These are phyloP conservation scores for Helicoverpa zea DNA, from an alignment of 1,140 invertebrate species.

Conservation along the genomic window DNA sequence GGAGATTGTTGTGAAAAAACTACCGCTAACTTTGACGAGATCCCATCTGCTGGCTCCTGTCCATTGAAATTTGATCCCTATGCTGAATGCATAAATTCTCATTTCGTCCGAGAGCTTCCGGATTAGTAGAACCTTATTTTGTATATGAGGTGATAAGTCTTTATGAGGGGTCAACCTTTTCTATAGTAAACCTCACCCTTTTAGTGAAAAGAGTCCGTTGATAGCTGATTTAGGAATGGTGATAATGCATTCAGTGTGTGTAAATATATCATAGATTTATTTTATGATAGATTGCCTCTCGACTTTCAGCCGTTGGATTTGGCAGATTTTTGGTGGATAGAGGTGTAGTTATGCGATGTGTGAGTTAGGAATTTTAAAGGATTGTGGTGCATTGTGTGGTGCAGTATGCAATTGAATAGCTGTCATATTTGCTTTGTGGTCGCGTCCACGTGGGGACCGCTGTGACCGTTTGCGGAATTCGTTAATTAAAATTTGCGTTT, in stretches of 20 bases:
- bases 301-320: slow-evolving; percentile 37
- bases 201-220: slow-evolving; percentile 87
- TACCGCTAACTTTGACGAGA: slow-evolving; percentile 82
- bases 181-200: slow-evolving; percentile 85
- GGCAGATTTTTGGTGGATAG: slow-evolving; percentile 43
- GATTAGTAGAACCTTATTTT: slow-evolving; percentile 86
- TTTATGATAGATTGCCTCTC: slow-evolving; percentile 80
- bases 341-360: slow-evolving; percentile 32
- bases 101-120: slow-evolving; percentile 62
- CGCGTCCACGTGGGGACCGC: slow-evolving; percentile 54
- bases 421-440: slow-evolving; percentile 72
- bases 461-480: slow-evolving; percentile 62
- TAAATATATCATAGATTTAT: slow-evolving; percentile 86
- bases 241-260: slow-evolving; percentile 84
- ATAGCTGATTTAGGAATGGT: slow-evolving; percentile 86
- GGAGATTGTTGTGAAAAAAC: slow-evolving; percentile 86
- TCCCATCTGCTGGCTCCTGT: slow-evolving; percentile 65
- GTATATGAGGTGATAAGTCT: slow-evolving; percentile 87
- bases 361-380: slow-evolving; percentile 37
- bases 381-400: slow-evolving; percentile 45
- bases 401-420: slow-evolving; percentile 62
- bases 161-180: slow-evolving; percentile 87
- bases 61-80: slow-evolving; percentile 74
- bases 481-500: slow-evolving; percentile 66
- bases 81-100: slow-evolving; percentile 59